Evolutionary conservation across 2,888 invertebrate species (phyloP).

Genomic region (Eupithecia subfuscata): DNA sequence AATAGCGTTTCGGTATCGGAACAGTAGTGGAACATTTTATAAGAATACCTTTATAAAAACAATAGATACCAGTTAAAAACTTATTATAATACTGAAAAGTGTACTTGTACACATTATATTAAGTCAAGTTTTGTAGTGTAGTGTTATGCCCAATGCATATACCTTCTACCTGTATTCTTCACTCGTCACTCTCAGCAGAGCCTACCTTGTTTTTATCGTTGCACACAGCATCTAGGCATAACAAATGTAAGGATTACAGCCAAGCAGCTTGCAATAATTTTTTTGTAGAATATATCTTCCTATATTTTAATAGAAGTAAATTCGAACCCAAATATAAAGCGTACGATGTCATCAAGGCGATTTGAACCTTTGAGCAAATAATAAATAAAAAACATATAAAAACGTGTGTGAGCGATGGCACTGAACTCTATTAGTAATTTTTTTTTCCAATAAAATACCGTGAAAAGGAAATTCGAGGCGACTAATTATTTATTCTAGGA

Average conservation of each 20-base stretch:
- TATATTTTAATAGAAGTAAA: background rate
- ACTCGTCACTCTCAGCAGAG: background rate
- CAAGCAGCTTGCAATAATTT: background rate
- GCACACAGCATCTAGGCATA: background rate
- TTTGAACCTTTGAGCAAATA: background rate
- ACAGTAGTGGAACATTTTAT: background rate
- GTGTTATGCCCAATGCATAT: background rate
- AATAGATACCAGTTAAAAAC: background rate
- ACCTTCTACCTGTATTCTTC: background rate
- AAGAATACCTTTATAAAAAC: background rate
- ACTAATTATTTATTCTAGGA: background rate
- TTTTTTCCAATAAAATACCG: conserved; percentile 2
- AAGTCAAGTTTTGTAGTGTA: background rate
- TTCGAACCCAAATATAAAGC: background rate
- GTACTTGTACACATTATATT: background rate
- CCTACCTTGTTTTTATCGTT: background rate
- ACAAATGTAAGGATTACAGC: background rate
- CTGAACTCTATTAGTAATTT: background rate
- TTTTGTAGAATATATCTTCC: background rate
- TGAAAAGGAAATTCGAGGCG: background rate
- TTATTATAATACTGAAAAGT: background rate
- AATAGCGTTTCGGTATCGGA: conserved; percentile 5
- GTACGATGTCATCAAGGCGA: background rate
- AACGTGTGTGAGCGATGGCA: conserved; percentile 34
- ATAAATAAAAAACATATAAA: conserved; percentile 6